Evolutionary conservation across 2,888 invertebrate genomes (phyloP).

Genomic region (Alentia gelatinosa): DNA sequence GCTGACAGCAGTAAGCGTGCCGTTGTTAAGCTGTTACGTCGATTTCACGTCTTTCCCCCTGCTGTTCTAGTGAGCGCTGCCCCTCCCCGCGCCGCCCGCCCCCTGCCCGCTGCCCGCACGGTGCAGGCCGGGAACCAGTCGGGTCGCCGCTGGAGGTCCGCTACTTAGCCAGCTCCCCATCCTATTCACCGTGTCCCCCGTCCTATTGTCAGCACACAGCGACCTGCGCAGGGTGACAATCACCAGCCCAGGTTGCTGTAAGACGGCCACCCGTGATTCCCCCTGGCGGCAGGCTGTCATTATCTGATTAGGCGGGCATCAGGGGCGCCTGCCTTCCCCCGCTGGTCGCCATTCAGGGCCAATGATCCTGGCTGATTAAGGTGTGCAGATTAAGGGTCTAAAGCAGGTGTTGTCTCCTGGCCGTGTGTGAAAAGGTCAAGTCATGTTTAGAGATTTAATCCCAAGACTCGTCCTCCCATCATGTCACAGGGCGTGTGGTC

Average conservation of each 20-base stretch:
- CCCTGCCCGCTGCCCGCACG: not conserved
- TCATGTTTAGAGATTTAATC: no score
- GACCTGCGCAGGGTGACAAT: not conserved
- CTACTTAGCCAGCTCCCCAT: slow-evolving; percentile 1
- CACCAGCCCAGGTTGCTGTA: not conserved
- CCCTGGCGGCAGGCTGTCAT: not conserved
- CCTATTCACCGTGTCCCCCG: not conserved
- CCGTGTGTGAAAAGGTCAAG: no score
- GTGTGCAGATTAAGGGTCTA: not conserved
- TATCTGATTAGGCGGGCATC: slow-evolving; percentile 12
- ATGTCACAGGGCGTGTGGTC: no score
- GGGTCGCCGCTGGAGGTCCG: not conserved
- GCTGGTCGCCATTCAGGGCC: not conserved
- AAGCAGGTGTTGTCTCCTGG: not conserved
- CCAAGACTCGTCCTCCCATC: no score
- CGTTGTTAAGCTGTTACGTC: not conserved
- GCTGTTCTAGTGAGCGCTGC: not conserved
- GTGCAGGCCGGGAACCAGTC: not conserved
- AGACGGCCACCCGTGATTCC: not conserved
- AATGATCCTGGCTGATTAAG: not conserved
- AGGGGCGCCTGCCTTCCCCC: not conserved
- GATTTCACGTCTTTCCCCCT: not conserved
- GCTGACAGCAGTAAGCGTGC: not conserved
- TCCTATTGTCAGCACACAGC: not conserved
- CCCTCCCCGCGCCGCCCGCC: not conserved